Conservation (phyloP, 2,888 invertebrate species). For the Mayetiola destructor region DNA sequence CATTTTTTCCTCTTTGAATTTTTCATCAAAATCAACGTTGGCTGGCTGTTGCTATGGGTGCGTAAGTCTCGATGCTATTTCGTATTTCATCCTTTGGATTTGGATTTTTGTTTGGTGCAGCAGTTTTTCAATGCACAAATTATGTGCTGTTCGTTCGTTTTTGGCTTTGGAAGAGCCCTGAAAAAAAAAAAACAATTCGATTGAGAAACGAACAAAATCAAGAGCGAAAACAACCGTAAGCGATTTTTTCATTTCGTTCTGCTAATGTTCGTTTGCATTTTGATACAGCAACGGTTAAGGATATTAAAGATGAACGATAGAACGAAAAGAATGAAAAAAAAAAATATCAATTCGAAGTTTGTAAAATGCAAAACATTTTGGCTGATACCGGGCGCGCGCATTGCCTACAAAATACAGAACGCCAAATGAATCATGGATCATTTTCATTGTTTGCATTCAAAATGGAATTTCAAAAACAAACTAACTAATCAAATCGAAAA, state of each 20-base stretch:
- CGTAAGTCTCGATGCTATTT: too few relatives aligned
- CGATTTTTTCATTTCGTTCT: too few relatives aligned
- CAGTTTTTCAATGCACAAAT: conserved; percentile 9
- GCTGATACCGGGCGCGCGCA: not conserved
- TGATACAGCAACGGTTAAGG: not conserved
- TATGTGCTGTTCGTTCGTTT: not conserved
- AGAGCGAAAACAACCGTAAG: conserved; percentile 4
- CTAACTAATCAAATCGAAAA: too few relatives aligned
- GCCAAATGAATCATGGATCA: not conserved
- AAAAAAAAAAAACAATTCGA: not conserved
- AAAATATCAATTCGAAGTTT: not conserved
- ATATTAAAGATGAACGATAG: not conserved
- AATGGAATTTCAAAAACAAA: not conserved
- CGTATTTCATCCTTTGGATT: too few relatives aligned
- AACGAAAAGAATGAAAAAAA: not conserved
- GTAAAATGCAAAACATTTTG: conserved; percentile 1
- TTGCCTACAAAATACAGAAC: not conserved
- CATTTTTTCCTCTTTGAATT: too few relatives aligned
- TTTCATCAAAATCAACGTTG: too few relatives aligned
- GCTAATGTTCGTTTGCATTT: too few relatives aligned
- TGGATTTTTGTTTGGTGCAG: conserved; percentile 12
- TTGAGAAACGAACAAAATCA: not conserved
- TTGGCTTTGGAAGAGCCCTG: not conserved
- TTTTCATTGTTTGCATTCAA: conserved; percentile 5
- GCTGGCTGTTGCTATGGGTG: too few relatives aligned